Evolutionary conservation across 2,797 vertebrate genomes (phyloP).

Genomic region (Melanotaenia nigrans): DNA sequence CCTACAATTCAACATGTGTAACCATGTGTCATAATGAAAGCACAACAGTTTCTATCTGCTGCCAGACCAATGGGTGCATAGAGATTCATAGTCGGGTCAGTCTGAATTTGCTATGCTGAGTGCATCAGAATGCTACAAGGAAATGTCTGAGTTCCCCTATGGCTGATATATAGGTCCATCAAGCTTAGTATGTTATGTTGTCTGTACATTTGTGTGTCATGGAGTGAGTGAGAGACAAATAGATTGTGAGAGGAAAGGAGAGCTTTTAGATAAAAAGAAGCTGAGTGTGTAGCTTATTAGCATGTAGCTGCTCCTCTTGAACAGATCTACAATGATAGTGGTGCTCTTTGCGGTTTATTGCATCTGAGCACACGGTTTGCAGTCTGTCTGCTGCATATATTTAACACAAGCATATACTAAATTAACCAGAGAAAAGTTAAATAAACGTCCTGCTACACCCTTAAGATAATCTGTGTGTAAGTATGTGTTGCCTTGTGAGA

Average conservation of each 20-base stretch:
- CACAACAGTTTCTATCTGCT: slow-evolving; percentile 52
- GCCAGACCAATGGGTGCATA: slow-evolving; percentile 20
- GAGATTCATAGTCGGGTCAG: slow-evolving; percentile 32
- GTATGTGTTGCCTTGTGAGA: slow-evolving; percentile 31
- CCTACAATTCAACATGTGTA: slow-evolving; percentile 3
- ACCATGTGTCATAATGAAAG: slow-evolving; percentile 37
- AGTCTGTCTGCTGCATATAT: slow-evolving; percentile 36
- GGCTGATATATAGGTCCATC: slow-evolving; percentile 53
- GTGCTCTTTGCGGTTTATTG: slow-evolving; percentile 34
- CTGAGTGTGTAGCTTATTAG: slow-evolving; percentile 32
- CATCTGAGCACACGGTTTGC: slow-evolving; percentile 34
- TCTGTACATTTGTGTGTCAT: slow-evolving; percentile 21
- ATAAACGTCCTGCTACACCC: slow-evolving; percentile 20
- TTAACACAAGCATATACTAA: slow-evolving; percentile 15
- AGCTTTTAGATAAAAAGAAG: slow-evolving; percentile 49
- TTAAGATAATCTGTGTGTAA: background rate
- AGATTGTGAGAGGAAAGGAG: slow-evolving; percentile 19
- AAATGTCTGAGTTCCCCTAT: slow-evolving; percentile 55
- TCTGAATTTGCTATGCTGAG: slow-evolving; percentile 49
- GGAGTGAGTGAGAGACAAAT: slow-evolving; percentile 13
- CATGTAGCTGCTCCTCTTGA: slow-evolving; percentile 17
- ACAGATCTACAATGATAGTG: slow-evolving; percentile 23
- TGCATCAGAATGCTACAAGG: slow-evolving; percentile 53
- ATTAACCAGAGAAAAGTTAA: slow-evolving; percentile 27
- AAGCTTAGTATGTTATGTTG: slow-evolving; percentile 17